phyloP scores from a whole-genome alignment of 2,888 invertebrate genomes.

The Hirtodrosophila histrioides region DNA sequence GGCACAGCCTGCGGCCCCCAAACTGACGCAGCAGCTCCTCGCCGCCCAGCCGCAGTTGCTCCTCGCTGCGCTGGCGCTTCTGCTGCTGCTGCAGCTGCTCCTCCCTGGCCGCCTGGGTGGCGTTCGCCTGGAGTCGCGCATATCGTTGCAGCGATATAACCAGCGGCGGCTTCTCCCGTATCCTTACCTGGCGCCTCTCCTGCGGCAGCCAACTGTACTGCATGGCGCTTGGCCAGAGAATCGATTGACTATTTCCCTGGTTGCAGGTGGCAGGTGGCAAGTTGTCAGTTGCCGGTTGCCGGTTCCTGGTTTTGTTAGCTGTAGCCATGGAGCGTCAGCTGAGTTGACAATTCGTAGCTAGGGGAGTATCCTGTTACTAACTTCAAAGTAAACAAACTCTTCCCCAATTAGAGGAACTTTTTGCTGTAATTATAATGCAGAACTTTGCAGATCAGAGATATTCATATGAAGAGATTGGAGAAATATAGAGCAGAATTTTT shows the following conservation, averaged over 20 bases:
- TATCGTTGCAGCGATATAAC: conserved; percentile 69
- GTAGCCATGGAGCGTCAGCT: conserved; percentile 22
- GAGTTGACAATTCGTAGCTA: not conserved
- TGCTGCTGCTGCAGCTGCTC: conserved; percentile 39
- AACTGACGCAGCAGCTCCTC: conserved; percentile 57
- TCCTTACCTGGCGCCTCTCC: conserved; percentile 52
- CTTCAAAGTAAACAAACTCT: too few species aligned
- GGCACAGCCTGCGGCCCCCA: conserved; percentile 53
- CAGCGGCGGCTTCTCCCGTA: conserved; percentile 66
- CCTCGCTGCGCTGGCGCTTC: conserved; percentile 45
- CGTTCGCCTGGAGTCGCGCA: conserved; percentile 51
- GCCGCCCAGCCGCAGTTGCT: conserved; percentile 54
- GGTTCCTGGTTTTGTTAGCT: conserved; percentile 3
- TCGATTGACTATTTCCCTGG: conserved; percentile 6
- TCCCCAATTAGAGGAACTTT: too few species aligned
- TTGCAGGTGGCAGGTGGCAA: too few species aligned
- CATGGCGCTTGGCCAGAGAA: conserved; percentile 26
- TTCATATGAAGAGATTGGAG: too few species aligned
- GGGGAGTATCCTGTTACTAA: not conserved
- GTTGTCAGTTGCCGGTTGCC: not conserved
- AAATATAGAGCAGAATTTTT: too few species aligned
- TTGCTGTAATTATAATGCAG: too few species aligned
- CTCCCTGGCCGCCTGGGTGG: conserved; percentile 34
- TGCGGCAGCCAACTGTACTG: conserved; percentile 70
- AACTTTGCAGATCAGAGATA: too few species aligned